These are phyloP conservation scores for Zoanthus gigantus DNA, from an alignment of 92 coral and sea anemone genomes.

Conservation along the genomic window DNA sequence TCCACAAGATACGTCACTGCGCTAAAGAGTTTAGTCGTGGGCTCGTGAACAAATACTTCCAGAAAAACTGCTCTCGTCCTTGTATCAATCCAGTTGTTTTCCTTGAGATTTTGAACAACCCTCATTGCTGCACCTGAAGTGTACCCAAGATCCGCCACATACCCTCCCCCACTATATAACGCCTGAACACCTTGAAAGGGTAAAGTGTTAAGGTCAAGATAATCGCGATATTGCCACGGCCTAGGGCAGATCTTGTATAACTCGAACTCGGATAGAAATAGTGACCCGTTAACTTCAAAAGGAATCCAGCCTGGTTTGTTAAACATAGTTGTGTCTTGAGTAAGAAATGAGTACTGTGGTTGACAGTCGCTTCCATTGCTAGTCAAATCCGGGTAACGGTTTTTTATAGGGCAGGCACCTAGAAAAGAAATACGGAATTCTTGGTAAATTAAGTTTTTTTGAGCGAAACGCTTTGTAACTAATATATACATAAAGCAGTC, in stretches of 20 bases:
- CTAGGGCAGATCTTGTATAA: conserved; percentile 81
- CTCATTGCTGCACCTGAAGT: conserved; percentile 80
- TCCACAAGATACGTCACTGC: conserved; percentile 86
- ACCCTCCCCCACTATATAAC: conserved; percentile 88
- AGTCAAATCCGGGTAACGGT: conserved; percentile 64
- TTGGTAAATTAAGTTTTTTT: no score
- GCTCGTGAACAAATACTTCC: conserved; percentile 86
- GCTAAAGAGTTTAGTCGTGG: conserved; percentile 89
- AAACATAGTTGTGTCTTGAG: conserved; percentile 70
- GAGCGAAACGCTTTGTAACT: no score
- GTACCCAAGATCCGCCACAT: conserved; percentile 94
- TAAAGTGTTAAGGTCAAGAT: conserved; percentile 64
- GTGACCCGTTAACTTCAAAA: conserved; percentile 65
- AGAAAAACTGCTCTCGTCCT: conserved; percentile 92
- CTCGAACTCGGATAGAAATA: conserved; percentile 69
- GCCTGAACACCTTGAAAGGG: conserved; percentile 64
- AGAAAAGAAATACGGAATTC: conserved; percentile 4
- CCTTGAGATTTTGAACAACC: conserved; percentile 73
- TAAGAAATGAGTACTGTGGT: conserved; percentile 71
- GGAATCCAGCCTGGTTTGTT: conserved; percentile 80
- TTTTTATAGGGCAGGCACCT: conserved; percentile 72
- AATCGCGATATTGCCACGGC: conserved; percentile 83
- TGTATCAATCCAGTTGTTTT: conserved; percentile 86
- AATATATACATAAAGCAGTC: no score
- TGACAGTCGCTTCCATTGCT: conserved; percentile 59